Evolutionary conservation across 2,113 vertebrate genomes (phyloP), one percentile per base, ranked within the genome.

Genomic region (Plotosus lineatus): DNA sequence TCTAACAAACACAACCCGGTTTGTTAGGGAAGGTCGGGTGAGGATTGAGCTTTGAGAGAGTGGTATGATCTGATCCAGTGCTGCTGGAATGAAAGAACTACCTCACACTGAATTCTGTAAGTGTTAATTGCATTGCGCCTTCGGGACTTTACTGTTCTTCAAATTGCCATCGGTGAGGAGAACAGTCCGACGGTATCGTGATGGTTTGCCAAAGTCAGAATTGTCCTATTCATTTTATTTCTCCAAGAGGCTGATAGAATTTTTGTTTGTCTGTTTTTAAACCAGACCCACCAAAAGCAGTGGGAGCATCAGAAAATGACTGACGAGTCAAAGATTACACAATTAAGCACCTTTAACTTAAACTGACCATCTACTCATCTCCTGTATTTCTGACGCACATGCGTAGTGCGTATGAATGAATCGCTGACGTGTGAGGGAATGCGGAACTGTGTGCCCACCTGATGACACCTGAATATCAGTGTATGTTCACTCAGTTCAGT

Each of bases 71-170:
- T 55, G 71, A 74, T 51, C 60, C 48, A 74, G 76, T 83, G 60
- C 26, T 63, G 68, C 56, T 42, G 69, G 28, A 83, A 66, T 21
- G 85, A 78, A 74, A 58, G 69, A 69, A 75, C 86, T 85, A 85
- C 86, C 86, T 87, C 86, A 85, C 56, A 68, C 6, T 28, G 21
- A 76, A 21, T 33, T 40, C 38, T 56, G 58, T n/a, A 72, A 80
- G 78, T 23, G 58, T 68, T 60, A 44, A 9, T 63, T 85, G 75
- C 15, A 33, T 40, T 51, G 6, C 48, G 42, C 46, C 42, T 50
- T 31, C 36, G 28, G 58, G 46, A 38, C 21, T 38, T 36, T 50
- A 6, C 53, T 42, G 38, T 61, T 84, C 44, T 65, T 73, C 60
- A 78, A 82, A 78, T n/a, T 23, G 4, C 26, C 46, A 46, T 15